A percentile compares a stretch with the other conserved stretches of the same genome.
phyloP scores from a whole-genome alignment of 2,888 invertebrate species.

The Ormyrus labotus region DNA sequence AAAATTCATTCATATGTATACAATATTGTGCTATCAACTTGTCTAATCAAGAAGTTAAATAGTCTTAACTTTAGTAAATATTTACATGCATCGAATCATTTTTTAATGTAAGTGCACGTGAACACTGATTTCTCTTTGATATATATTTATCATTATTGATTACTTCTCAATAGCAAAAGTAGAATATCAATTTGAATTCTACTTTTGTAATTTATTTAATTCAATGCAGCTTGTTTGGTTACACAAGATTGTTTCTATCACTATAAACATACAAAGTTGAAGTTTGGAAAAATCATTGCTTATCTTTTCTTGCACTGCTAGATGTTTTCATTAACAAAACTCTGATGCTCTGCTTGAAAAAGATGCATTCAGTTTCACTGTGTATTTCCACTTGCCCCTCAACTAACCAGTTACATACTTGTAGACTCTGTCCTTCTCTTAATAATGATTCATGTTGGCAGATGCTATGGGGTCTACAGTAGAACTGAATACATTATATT shows the following conservation, averaged over 20 bases:
- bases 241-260: conserved; percentile 19
- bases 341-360: not conserved
- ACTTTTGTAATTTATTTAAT: conserved; percentile 28
- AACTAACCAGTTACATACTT: too few species aligned
- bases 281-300: not conserved
- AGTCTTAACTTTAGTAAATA: too few species aligned
- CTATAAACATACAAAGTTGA: conserved; percentile 30
- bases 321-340: conserved; percentile 26
- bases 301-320: conserved; percentile 14
- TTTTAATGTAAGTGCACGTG: not conserved
- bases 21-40: too few species aligned
- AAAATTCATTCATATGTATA: not conserved
- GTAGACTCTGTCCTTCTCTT: too few species aligned
- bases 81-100: not conserved
- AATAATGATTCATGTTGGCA: too few species aligned
- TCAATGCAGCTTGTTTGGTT: conserved; percentile 29
- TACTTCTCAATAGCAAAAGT: not conserved
- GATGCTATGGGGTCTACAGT: too few species aligned
- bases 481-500: too few species aligned
- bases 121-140: not conserved
- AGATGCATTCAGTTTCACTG: too few species aligned
- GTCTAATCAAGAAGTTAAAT: too few species aligned
- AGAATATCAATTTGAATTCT: conserved; percentile 16
- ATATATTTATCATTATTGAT: not conserved
- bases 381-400: too few species aligned